Base-by-base conservation (phyloP, 2,113 vertebrate genomes). In the Seriola quinqueradiata region DNA sequence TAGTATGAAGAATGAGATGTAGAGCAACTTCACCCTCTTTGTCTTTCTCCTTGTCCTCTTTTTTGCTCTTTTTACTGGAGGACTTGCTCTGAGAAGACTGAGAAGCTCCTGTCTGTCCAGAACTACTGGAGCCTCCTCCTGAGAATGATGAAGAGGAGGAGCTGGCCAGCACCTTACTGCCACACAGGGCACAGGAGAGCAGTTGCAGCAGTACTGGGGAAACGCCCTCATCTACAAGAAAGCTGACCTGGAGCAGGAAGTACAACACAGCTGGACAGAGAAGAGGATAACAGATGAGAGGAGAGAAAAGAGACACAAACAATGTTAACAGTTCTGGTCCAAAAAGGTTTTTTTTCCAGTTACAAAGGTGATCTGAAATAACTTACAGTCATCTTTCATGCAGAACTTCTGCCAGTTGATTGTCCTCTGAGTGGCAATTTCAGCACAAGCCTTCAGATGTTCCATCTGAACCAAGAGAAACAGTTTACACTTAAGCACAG, bases 401-500 rank as follows among this genome's bases (percentile, higher is more conserved):
- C 98, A 99, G 93, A 99, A 99, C 61, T 99, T 99, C 93, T 99
- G 98, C 98, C 98, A 99, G 95, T 99, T 99, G 76, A 97, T 91
- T 0, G 98, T 99, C 44, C 98, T 91, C 91, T 99, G 98, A 0
- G 97, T 97, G 52, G 98, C 97, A 5, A 99, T 99, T 95, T 99
- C 98, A 2, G 98, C 98, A 87, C 98, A 99, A 67, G 98, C 98
- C 90, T 99, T 99, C 5, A 99, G 85, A 46, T 99, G 98, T 48
- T 99, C 98, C 98, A 99, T 99, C 98, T 99, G 93, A 58, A 94
- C 16, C 70, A 69, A 84, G 36, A 75, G 44, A 79, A 77, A 54
- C 13, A 54, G 48, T 23, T 63, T 55, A 69, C 0, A 81, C 2
- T 48, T 16, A 13, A 77, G 2, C 5, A 67, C 3, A 75, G 0